These are phyloP conservation scores for Clarias macrocephalus DNA, from an alignment of 2,113 vertebrate genomes.

Conservation along the genomic window DNA sequence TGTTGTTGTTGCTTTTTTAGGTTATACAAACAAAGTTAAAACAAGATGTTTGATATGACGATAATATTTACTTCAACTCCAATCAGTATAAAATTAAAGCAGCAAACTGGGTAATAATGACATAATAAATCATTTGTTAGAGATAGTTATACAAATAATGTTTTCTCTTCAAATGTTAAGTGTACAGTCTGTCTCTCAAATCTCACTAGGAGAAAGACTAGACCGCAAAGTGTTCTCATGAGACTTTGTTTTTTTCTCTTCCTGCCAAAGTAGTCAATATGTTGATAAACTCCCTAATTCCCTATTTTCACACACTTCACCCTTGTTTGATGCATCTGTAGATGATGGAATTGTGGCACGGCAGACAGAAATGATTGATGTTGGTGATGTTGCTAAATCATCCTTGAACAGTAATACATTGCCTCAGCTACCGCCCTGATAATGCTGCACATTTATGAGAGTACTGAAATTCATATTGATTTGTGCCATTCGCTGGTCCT, in stretches of 20 bases:
- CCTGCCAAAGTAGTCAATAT: slow-evolving; percentile 34
- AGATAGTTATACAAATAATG: not conserved
- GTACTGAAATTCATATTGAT: slow-evolving; percentile 67
- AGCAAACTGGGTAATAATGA: not conserved
- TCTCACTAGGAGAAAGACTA: not conserved
- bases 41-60: not conserved
- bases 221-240: not conserved
- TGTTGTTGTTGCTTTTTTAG: not conserved
- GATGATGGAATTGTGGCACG: slow-evolving; percentile 51
- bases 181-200: not conserved
- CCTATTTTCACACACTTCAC: slow-evolving; percentile 34
- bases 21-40: not conserved
- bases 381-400: slow-evolving; percentile 58
- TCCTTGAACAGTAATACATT: slow-evolving; percentile 64
- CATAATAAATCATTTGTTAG: not conserved
- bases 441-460: slow-evolving; percentile 67
- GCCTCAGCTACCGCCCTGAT: slow-evolving; percentile 62
- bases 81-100: not conserved
- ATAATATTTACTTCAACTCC: not conserved
- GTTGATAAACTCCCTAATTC: slow-evolving; percentile 42
- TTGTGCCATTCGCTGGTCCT: slow-evolving; percentile 30
- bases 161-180: not conserved
- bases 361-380: slow-evolving; percentile 64
- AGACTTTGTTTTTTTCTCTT: slow-evolving; percentile 4
- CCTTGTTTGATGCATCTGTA: slow-evolving; percentile 43